Evolutionary conservation across 2,888 invertebrate genomes (phyloP).

Genomic region (Cryptus armator): DNA sequence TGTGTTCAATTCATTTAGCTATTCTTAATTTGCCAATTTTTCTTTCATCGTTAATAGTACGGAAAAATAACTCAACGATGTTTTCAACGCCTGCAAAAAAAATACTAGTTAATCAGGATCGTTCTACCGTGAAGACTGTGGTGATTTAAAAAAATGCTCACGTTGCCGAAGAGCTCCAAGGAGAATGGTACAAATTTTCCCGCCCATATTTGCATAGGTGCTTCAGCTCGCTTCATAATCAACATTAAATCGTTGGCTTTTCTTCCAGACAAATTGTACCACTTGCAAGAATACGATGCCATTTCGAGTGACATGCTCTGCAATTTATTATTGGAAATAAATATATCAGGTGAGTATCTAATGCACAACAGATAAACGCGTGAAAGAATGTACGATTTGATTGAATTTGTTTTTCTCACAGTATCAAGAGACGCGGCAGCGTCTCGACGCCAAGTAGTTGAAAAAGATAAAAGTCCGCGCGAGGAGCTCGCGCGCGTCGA

Average conservation of each 20-base stretch:
- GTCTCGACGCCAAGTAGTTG: too few relatives aligned
- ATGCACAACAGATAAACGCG: neutral
- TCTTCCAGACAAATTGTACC: conserved; percentile 70
- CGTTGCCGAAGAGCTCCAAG: conserved; percentile 72
- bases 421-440: too few relatives aligned
- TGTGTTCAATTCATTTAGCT: too few relatives aligned
- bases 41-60: conserved; percentile 51
- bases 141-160: conserved; percentile 52
- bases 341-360: neutral
- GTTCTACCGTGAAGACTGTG: neutral
- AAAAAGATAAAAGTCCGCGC: too few relatives aligned
- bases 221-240: conserved; percentile 66
- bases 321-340: neutral
- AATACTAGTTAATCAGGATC: neutral
- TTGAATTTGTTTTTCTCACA: too few relatives aligned
- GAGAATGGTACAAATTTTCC: conserved; percentile 75
- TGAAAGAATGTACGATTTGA: neutral
- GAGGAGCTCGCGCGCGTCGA: too few relatives aligned
- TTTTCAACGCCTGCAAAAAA: conserved; percentile 59
- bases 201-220: conserved; percentile 73
- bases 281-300: conserved; percentile 69
- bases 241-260: conserved; percentile 67
- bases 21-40: neutral
- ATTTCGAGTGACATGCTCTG: conserved; percentile 69
- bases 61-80: conserved; percentile 72